Conservation (phyloP, 2,797 vertebrate genomes). For the Paratrypauchen microcephalus region DNA sequence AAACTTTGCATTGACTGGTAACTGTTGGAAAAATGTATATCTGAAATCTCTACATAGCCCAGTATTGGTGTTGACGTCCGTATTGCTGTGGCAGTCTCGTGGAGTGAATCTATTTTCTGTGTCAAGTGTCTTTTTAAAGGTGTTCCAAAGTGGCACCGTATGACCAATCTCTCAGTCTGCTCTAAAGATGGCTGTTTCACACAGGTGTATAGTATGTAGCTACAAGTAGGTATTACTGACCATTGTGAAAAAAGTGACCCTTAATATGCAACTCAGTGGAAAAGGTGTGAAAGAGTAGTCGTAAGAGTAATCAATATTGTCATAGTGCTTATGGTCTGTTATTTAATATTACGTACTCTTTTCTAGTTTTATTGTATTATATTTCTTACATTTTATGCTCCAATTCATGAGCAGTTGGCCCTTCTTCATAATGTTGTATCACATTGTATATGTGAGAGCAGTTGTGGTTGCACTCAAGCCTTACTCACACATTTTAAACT, state of each 20-base stretch:
- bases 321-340: conserved; percentile 73
- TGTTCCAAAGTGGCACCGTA: conserved; percentile 63
- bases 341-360: conserved; percentile 66
- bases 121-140: conserved; percentile 74
- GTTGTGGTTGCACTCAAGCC: conserved; percentile 43
- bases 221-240: conserved; percentile 76
- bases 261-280: conserved; percentile 82
- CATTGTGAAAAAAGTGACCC: conserved; percentile 79
- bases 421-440: conserved; percentile 39
- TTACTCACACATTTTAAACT: conserved; percentile 47
- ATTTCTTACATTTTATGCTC: conserved; percentile 34
- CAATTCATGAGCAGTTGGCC: conserved; percentile 46
- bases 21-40: conserved; percentile 72
- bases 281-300: conserved; percentile 72
- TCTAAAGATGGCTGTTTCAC: conserved; percentile 49
- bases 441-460: conserved; percentile 27
- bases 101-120: conserved; percentile 72
- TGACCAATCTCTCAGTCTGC: conserved; percentile 64
- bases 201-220: conserved; percentile 76
- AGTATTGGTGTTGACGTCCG: conserved; percentile 74
- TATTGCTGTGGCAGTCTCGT: conserved; percentile 78
- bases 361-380: conserved; percentile 40
- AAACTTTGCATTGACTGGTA: conserved; percentile 68
- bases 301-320: conserved; percentile 74
- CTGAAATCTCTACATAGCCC: conserved; percentile 71